Base-by-base conservation (phyloP, 2,888 invertebrate genomes). In the Folsomia candida region DNA sequence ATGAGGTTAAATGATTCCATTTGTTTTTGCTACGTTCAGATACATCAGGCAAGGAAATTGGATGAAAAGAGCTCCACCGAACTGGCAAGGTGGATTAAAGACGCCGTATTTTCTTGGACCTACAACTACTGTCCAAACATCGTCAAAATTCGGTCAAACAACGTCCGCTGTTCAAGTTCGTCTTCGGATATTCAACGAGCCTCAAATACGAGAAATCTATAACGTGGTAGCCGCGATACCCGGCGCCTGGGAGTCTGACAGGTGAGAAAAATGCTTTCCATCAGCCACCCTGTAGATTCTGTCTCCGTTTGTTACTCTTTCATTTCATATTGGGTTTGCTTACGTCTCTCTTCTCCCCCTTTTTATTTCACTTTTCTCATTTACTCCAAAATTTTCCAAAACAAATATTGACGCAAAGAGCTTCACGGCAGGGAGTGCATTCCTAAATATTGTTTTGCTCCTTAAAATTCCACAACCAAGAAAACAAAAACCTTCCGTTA, bases 211-310 rank as follows among this genome's bases (percentile, higher is more conserved):
- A 18, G 72, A 67, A 72, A 75, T 78, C 73, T 77, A 67, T 73
- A 79, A 78, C 65, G 79, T 79, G 14, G 74, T 79, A 14, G 79
- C 79, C 26, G 76, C 78, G 4, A 78, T 79, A 70, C 77, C 79
- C n/a, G 79, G 79, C 20, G 71, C 75, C 51, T 78, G 75, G 74
- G 79, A 79, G 75, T 75, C 75, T 70, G 79, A 79, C 78, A 79
- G 79, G 75, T 73, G 76, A 76, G 75, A 76, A 73, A 75, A 76
- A 70, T 68, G 69, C 25, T 28, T 22, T 66, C 57, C 11, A 20
- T 20, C 28, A 47, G 70, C 24, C 60, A 27, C 71, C 70, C 73
- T 68, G 47, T 66, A 62, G 73, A 57, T 65, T 69, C 66, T 68
- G 57, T 67, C 54, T 65, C 66, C 68, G 22, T 72, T 70, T 63